Base-by-base conservation (phyloP, 2,888 invertebrate genomes). In the Beris chalybata region DNA sequence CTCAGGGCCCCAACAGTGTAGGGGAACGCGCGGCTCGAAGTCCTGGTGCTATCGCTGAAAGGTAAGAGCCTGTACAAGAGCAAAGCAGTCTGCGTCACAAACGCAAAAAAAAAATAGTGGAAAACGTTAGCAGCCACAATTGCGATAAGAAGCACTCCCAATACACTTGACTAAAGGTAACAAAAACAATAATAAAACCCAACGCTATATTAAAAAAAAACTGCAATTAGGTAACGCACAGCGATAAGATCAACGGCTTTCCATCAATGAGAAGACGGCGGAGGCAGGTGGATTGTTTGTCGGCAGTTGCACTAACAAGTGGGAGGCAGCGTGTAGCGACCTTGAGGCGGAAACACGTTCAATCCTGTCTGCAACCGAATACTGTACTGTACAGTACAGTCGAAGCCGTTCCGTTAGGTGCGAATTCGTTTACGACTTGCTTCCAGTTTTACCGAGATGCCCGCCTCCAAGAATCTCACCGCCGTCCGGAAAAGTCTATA, bases 281-380 rank as follows among this genome's bases (percentile, higher is more conserved):
- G 32, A 13, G 29, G 31, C 30, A 13, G 56, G 56, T 44, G 43
- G 22, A 22, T 44, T 31, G 4, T 31, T 13, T 59, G 13, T n/a
- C 31, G 47, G 58, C 58, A 32, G 58, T 13, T 22, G 52, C 22
- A 32, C 12, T 22, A 22, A 22, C 38, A 52, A 12, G 38, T 50
- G 52, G 52, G 50, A 50, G 61, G 61, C n/a, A 9, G 38, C 38
- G 9, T 7, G 7, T 7, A 38, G 61, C 61, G 61, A 61, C 61
- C 61, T 61, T 61, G 61, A 50, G 12, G 38, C 61, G 61, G 61
- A 43, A 61, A 61, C 61, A 50, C 50, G 61, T 61, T 61, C 61
- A 50, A 61, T 61, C 61, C 61, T 61, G 61, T 61, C 61, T 43
- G 50, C 38, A 52, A 38, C 50, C 48, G 59, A 59, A 32, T 22